These are phyloP conservation scores for Actenoides hombroni DNA, from an alignment of 2,113 vertebrate genomes.

Conservation along the genomic window DNA sequence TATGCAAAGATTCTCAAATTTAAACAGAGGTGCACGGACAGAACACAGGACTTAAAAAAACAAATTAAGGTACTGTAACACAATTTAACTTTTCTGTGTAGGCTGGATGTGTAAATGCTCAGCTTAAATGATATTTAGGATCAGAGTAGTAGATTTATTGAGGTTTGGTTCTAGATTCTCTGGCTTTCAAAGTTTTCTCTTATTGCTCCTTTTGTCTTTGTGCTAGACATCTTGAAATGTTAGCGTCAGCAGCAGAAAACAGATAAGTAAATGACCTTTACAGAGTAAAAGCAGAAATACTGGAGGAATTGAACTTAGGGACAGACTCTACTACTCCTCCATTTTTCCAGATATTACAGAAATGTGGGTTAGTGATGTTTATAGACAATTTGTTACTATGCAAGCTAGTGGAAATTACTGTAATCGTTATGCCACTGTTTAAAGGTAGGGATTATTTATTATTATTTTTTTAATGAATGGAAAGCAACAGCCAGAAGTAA, in stretches of 20 bases:
- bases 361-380: background rate
- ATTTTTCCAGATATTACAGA: background rate
- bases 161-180: background rate
- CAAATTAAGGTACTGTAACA: background rate
- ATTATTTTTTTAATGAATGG: background rate
- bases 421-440: background rate
- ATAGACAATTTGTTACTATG: background rate
- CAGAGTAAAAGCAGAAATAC: background rate
- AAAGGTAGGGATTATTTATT: background rate
- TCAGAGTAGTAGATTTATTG: background rate
- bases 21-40: background rate
- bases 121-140: background rate
- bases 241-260: background rate
- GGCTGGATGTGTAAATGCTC: background rate
- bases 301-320: background rate
- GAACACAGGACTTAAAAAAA: background rate
- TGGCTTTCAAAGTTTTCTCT: background rate
- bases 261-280: background rate
- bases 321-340: background rate
- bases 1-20: background rate
- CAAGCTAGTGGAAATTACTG: background rate
- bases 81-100: background rate
- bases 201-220: background rate
- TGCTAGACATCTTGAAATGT: background rate
- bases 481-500: background rate